Evolutionary conservation across 2,113 vertebrate species (phyloP), one percentile per base, ranked within the genome.

Genomic region (Varanus komodoensis): DNA sequence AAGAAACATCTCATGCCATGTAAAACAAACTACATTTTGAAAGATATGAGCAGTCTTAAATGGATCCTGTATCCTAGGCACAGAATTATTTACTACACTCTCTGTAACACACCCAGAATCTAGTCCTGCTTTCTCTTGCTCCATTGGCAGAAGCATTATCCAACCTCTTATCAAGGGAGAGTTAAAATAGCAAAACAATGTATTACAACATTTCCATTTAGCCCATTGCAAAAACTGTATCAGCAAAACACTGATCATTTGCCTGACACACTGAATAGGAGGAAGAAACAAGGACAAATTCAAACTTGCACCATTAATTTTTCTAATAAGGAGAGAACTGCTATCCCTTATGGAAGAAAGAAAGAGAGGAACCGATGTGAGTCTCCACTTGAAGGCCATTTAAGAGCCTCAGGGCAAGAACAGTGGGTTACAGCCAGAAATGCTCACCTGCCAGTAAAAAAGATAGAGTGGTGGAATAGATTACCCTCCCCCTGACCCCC

Each of bases 131-230:
- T 50, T 34, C 29, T 44, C 77, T 82, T 17, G 86, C 54, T 3
- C 81, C 87, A 87, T 80, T 57, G 87, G 85, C 86, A 91, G 48
- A 75, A 54, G 2, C 57, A 89, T 19, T 85, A 90, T 92, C 67
- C 3, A 87, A 74, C 81, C 44, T 7, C 1, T 68, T 73, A 84
- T 80, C 32, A 86, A 92, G 17, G 38, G 48, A 89, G 91, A 61
- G 15, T 64, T 64, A 38, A 64, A 73, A 89, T 89, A 89, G 88
- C 91, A 89, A 84, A 85, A 78, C 78, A 87, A 73, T 92, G 85
- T 75, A 91, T 93, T 32, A 80, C 11, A 34, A 85, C 23, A 92
- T 90, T 95, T 95, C 94, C 25, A 93, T 90, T 95, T 87, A 79
- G 8, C 90, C 85, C 89, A 84, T 90, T 92, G 84, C 29, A 90